Evolutionary conservation across 2,113 vertebrate species (phyloP), one percentile per base, ranked within the genome.

Genomic region (Dicrurus megarhynchus): DNA sequence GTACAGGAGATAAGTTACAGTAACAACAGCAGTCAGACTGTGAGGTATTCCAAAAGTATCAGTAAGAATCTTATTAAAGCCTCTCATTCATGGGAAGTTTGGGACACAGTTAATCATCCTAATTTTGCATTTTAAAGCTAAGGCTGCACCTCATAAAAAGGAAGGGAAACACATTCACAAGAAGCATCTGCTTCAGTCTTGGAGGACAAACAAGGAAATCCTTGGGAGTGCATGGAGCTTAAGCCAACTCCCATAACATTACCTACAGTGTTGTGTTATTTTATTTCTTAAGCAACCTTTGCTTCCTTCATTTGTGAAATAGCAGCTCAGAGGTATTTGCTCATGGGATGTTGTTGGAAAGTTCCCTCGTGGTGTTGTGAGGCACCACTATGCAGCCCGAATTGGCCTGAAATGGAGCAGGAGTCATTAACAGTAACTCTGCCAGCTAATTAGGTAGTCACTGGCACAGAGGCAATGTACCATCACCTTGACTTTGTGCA

Each of bases 241-340:
- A 61, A 67, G 41, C 67, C 75, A 86, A 69, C 67, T 87, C 76
- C 33, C 69, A 74, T 60, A 90, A 37, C 9, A 42, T 68, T 67
- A 65, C 30, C n/a, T 64, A 44, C n/a, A 60, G 59, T 1, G 3
- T 6, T 39, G 35, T 46, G 13, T 35, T 76, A 64, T 46, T 86
- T 84, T 93, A 67, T 75, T 94, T 65, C 64, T 87, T 84, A 52
- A 71, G 53, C 35, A 88, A 52, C 27, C 13, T 68, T 77, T 67
- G 28, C 23, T 84, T 88, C 18, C 61, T 87, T 92, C 60, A 57
- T 86, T 89, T 74, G 41, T 37, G 83, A 78, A 83, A 83, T 68
- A 67, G 80, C 44, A 82, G 49, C 84, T 90, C 74, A 84, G 61
- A 91, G 49, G 67, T 68, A 32, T 86, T 87, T 90, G 83, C 28